Conservation (phyloP, 2,113 vertebrate genomes). For the Bubo bubo region DNA sequence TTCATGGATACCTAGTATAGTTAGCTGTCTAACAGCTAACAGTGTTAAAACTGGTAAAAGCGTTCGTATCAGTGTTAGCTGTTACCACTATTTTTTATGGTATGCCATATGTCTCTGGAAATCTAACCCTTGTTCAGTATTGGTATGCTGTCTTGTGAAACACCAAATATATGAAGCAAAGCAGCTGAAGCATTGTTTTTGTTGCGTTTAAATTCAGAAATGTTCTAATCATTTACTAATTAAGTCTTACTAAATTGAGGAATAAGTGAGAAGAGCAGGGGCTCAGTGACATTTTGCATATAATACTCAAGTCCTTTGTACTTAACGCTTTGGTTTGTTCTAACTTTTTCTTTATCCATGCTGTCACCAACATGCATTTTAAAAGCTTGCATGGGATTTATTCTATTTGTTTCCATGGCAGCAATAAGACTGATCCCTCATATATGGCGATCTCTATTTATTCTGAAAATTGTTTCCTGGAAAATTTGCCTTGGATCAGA, state of each 20-base stretch:
- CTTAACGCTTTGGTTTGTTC: not conserved
- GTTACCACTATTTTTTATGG: not conserved
- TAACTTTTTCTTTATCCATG: constrained; percentile 31
- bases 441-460: constrained; percentile 50
- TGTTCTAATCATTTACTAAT: not conserved
- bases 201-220: not conserved
- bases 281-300: not conserved
- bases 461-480: not conserved
- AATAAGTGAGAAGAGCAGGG: not conserved
- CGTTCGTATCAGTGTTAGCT: not conserved
- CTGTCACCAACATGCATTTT: constrained; percentile 41
- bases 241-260: not conserved
- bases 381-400: constrained; percentile 33
- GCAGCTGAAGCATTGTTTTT: not conserved
- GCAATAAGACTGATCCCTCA: constrained; percentile 29
- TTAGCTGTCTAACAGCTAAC: not conserved
- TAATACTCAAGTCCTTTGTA: not conserved
- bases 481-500: not conserved
- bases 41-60: not conserved
- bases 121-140: not conserved
- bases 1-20: not conserved
- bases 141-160: not conserved
- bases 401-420: constrained; percentile 54
- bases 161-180: not conserved
- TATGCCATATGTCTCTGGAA: not conserved